phyloP scores from a whole-genome alignment of 2,888 invertebrate genomes.

The Lutraria lutraria region DNA sequence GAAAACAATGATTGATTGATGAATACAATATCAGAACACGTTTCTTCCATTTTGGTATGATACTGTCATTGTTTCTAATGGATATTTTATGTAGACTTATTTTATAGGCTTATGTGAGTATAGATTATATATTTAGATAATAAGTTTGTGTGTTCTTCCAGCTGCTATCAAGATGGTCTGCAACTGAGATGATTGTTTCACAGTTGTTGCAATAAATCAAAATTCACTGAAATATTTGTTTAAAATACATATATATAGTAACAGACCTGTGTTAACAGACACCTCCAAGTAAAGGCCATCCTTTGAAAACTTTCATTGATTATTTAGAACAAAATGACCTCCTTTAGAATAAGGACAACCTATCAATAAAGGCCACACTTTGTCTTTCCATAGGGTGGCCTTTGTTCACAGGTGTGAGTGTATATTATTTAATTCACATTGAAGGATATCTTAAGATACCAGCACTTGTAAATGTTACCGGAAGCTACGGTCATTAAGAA shows the following conservation, averaged over 20 bases:
- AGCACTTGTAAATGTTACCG: neutral
- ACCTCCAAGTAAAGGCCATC: no score
- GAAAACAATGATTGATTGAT: neutral
- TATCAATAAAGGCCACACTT: no score
- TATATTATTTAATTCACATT: neutral
- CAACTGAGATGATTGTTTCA: neutral
- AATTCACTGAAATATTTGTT: neutral
- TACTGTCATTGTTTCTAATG: neutral
- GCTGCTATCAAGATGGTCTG: neutral
- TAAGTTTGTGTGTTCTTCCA: neutral
- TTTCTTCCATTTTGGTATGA: neutral
- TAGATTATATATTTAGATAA: conserved; percentile 3
- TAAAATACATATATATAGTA: no score
- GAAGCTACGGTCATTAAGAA: neutral
- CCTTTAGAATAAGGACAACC: no score
- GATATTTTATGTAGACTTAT: neutral
- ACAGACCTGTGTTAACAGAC: no score
- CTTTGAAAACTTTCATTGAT: no score
- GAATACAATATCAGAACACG: neutral
- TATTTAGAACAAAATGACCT: no score
- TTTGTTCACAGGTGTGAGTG: no score
- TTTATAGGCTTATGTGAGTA: neutral
- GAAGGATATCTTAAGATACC: neutral
- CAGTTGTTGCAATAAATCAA: neutral
- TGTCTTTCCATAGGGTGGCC: no score